These are phyloP conservation scores for Cyprinodon tularosa DNA, from an alignment of 2,113 vertebrate genomes.

Conservation along the genomic window DNA sequence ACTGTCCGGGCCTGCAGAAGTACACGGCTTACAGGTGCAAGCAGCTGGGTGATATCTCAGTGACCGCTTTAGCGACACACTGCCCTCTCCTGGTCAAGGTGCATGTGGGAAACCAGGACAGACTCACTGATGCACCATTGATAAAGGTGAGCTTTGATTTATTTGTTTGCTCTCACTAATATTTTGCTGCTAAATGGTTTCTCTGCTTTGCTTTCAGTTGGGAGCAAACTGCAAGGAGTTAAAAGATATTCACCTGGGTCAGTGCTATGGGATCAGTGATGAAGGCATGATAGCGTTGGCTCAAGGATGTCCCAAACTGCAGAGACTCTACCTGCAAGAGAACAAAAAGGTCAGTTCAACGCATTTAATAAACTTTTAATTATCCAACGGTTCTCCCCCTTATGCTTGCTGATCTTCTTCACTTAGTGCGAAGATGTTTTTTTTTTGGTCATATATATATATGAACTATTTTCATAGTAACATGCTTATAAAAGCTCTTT, in stretches of 20 bases:
- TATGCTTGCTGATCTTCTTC: background rate
- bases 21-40: slow-evolving; percentile 97
- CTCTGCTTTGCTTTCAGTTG: slow-evolving; percentile 76
- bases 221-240: slow-evolving; percentile 92
- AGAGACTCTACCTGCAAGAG: slow-evolving; percentile 98
- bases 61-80: slow-evolving; percentile 88
- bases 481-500: background rate
- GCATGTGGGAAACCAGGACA: slow-evolving; percentile 98
- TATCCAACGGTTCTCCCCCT: background rate
- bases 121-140: slow-evolving; percentile 91
- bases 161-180: background rate
- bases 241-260: slow-evolving; percentile 96
- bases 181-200: background rate
- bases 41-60: slow-evolving; percentile 92
- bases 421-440: background rate
- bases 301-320: slow-evolving; percentile 91
- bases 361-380: background rate
- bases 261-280: slow-evolving; percentile 96
- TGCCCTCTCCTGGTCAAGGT: slow-evolving; percentile 95
- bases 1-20: slow-evolving; percentile 90
- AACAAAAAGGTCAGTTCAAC: slow-evolving; percentile 93
- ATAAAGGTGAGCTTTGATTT: slow-evolving; percentile 84
- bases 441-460: background rate
- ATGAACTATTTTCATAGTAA: background rate
- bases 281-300: slow-evolving; percentile 95